phyloP scores from a whole-genome alignment of 2,888 invertebrate species.

The Isoperla grammatica region DNA sequence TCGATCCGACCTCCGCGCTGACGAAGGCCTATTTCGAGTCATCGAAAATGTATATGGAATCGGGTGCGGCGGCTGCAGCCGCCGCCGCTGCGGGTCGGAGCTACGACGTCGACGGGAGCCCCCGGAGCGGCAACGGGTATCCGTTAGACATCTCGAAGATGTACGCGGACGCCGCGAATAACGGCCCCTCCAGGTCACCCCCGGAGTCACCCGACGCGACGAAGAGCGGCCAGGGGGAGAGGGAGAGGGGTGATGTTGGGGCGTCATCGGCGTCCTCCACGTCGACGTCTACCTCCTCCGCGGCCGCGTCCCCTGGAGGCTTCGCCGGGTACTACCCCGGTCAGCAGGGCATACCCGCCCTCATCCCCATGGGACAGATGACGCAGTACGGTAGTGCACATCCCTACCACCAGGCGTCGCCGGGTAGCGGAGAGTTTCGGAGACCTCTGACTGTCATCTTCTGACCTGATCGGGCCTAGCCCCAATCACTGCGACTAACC shows the following conservation, averaged over 20 bases:
- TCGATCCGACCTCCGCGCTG: constrained; percentile 59
- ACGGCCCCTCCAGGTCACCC: constrained; percentile 46
- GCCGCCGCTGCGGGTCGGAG: constrained; percentile 33
- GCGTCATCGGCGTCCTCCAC: constrained; percentile 51
- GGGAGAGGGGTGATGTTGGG: constrained; percentile 37
- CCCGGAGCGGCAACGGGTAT: constrained; percentile 42
- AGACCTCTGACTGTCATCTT: constrained; percentile 73
- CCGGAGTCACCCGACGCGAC: constrained; percentile 46
- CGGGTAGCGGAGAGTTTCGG: constrained; percentile 56
- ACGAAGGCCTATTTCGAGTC: constrained; percentile 66
- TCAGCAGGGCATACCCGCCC: constrained; percentile 25
- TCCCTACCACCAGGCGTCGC: constrained; percentile 37
- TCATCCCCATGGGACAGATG: constrained; percentile 42
- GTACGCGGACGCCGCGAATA: constrained; percentile 51
- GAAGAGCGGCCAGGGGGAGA: constrained; percentile 30
- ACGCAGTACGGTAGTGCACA: constrained; percentile 60
- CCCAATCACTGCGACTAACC: neutral
- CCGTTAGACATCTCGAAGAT: constrained; percentile 62
- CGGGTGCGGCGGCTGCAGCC: constrained; percentile 33
- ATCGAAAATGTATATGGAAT: constrained; percentile 62
- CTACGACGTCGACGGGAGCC: constrained; percentile 28
- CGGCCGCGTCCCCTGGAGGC: constrained; percentile 57
- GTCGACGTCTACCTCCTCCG: constrained; percentile 54
- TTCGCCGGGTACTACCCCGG: constrained; percentile 54
- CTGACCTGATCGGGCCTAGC: constrained; percentile 60